Conservation (phyloP, 1,140 invertebrate genomes). For the Metopolophium dirhodum region DNA sequence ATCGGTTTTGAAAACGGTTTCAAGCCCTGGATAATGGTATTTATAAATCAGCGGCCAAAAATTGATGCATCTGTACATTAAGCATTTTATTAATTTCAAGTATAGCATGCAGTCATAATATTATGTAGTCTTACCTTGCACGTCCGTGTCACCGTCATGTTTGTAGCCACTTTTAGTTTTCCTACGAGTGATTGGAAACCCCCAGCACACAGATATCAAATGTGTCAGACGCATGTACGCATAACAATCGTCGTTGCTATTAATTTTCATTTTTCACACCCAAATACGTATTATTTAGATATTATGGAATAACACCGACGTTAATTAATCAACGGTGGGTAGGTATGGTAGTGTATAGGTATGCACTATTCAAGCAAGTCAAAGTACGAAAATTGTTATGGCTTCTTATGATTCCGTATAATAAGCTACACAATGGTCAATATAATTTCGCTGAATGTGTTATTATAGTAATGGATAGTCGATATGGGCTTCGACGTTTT, state of each 20-base stretch:
- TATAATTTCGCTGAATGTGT: not conserved
- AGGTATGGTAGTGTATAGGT: not conserved
- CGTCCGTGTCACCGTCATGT: not conserved
- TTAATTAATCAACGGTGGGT: not conserved
- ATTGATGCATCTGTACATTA: no score
- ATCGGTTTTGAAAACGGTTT: no score
- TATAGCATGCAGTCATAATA: not conserved
- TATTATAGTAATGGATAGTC: not conserved
- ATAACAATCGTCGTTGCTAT: not conserved
- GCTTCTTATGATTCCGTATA: not conserved
- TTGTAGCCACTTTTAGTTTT: not conserved
- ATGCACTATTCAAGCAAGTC: not conserved
- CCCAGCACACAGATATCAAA: not conserved
- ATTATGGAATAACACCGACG: not conserved
- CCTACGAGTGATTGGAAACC: not conserved
- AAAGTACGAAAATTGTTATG: not conserved
- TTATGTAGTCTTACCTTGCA: not conserved
- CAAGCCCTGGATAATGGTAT: no score
- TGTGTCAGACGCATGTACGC: not conserved
- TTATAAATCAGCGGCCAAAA: no score
- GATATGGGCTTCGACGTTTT: not conserved
- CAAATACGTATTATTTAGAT: not conserved
- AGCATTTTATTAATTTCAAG: not conserved
- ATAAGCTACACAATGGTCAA: not conserved
- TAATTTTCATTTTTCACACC: not conserved